Evolutionary conservation across 2,113 vertebrate genomes (phyloP).

Genomic region (Aptenodytes patagonicus): DNA sequence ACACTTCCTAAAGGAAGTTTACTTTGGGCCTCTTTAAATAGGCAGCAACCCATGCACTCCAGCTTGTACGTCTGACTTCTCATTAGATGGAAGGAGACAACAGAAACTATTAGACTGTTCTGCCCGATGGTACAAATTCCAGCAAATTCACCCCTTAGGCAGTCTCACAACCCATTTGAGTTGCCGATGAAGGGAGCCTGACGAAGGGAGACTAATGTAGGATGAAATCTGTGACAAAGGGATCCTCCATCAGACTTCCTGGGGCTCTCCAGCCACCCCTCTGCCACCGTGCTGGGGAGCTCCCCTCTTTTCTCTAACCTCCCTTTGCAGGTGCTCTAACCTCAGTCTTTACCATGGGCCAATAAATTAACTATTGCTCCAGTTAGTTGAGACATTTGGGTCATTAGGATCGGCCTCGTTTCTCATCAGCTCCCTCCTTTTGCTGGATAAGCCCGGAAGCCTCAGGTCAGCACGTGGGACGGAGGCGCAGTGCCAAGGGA

Average conservation of each 20-base stretch:
- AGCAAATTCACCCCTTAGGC: not conserved
- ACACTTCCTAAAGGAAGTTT: conserved; percentile 43
- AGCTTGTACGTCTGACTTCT: not conserved
- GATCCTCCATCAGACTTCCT: not conserved
- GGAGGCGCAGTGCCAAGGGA: not conserved
- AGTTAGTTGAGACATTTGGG: not conserved
- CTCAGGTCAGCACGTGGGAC: not conserved
- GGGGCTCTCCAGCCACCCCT: not conserved
- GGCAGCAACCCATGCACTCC: not conserved
- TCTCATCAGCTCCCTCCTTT: not conserved
- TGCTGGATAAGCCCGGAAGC: not conserved
- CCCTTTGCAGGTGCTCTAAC: not conserved
- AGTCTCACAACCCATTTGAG: not conserved
- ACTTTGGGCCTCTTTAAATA: conserved; percentile 17
- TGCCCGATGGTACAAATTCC: not conserved
- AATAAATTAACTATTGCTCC: not conserved
- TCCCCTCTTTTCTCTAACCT: not conserved
- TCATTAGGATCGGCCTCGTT: not conserved
- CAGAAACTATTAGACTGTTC: not conserved
- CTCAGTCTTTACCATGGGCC: not conserved
- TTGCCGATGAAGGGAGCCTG: not conserved
- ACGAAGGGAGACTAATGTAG: not conserved
- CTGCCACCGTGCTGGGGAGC: not conserved
- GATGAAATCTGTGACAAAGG: not conserved
- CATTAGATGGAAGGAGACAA: not conserved